phyloP scores from a whole-genome alignment of 1,140 invertebrate genomes.

The Lasioglossum baleicum region DNA sequence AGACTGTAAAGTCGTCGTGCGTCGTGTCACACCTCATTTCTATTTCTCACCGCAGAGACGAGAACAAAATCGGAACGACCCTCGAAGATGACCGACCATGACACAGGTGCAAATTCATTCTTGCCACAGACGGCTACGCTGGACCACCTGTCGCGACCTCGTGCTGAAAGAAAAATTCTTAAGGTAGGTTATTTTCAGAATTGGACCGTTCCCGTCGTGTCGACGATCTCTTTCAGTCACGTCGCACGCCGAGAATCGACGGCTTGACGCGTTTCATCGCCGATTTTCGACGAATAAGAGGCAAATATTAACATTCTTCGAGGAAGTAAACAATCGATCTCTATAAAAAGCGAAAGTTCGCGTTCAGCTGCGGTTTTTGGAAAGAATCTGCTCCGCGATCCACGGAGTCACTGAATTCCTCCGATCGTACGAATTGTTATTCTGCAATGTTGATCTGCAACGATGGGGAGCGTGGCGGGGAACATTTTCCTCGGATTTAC shows the following conservation, averaged over 20 bases:
- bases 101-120: neutral
- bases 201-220: neutral
- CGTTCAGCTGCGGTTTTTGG: neutral
- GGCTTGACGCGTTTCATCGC: no score
- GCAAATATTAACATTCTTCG: neutral
- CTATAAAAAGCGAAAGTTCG: neutral
- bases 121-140: no score
- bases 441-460: neutral
- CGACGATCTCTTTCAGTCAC: neutral
- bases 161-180: neutral
- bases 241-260: no score
- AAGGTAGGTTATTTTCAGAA: constrained; percentile 13
- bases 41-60: neutral
- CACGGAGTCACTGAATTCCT: neutral
- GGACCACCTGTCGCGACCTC: neutral
- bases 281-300: neutral
- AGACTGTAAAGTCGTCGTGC: no score
- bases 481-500: no score
- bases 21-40: neutral
- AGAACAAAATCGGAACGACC: neutral
- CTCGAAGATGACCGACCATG: neutral
- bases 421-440: neutral
- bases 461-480: no score
- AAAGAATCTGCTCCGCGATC: neutral
- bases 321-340: neutral